Evolutionary conservation across 2,113 vertebrate genomes (phyloP).

Genomic region (Strix aluco): DNA sequence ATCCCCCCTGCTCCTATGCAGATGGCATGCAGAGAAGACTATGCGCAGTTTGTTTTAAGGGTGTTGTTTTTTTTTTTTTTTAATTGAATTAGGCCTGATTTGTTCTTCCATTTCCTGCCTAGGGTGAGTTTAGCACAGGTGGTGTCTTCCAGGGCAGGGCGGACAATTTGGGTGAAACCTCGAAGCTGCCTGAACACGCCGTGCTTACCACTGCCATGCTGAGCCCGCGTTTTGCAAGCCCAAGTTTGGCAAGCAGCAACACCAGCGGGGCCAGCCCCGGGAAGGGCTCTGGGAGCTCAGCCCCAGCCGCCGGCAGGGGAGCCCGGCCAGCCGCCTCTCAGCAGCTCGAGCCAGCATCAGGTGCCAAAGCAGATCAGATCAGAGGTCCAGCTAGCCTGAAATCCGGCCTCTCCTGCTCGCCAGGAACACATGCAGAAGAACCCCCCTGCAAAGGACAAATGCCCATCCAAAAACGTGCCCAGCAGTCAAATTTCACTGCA

Average conservation of each 20-base stretch:
- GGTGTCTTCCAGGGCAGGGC: conserved; percentile 38
- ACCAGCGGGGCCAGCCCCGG: background rate
- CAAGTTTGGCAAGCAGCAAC: background rate
- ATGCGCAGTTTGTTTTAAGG: background rate
- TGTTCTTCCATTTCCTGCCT: conserved; percentile 53
- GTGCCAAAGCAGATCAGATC: conserved; percentile 49
- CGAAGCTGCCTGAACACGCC: conserved; percentile 38
- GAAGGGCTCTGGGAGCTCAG: conserved; percentile 23
- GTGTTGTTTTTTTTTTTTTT: background rate
- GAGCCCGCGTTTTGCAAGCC: background rate
- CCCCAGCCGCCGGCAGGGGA: background rate
- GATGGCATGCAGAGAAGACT: background rate
- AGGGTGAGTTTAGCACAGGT: conserved; percentile 48
- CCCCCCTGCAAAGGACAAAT: conserved; percentile 1
- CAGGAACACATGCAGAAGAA: background rate
- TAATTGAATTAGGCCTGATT: conserved; percentile 47
- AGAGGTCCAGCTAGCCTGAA: conserved; percentile 40
- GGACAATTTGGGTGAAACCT: conserved; percentile 7
- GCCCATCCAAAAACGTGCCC: background rate
- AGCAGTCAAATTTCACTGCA: background rate
- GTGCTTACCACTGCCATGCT: background rate
- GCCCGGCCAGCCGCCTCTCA: background rate
- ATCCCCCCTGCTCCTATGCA: conserved; percentile 3
- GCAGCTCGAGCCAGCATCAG: background rate
- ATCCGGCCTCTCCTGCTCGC: background rate